Percentiles rank a stretch among this genome's conserved stretches.
phyloP scores from a whole-genome alignment of 2,113 vertebrate genomes.

The Archilochus colubris region DNA sequence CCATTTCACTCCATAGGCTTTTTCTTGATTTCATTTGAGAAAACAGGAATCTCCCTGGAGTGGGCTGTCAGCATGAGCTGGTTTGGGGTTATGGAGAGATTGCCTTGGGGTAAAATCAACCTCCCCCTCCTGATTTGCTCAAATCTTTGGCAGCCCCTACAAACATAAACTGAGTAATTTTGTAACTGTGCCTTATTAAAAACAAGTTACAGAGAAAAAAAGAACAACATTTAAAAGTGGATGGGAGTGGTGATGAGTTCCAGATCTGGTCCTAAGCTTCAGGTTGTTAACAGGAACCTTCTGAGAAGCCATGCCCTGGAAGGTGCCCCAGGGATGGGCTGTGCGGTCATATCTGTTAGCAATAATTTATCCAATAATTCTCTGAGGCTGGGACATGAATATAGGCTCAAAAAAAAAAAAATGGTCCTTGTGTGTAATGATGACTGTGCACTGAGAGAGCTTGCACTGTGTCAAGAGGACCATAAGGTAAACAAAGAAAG shows the following conservation, averaged over 20 bases:
- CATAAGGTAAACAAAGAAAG: conserved; percentile 14
- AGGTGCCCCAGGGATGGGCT: not conserved
- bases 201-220: conserved; percentile 27
- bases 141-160: conserved; percentile 20
- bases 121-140: conserved; percentile 17
- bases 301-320: fast-evolving
- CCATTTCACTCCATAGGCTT: not conserved
- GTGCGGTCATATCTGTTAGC: not conserved
- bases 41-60: conserved; percentile 6
- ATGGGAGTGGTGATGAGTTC: conserved; percentile 36
- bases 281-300: conserved; percentile 34
- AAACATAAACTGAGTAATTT: conserved; percentile 48
- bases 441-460: not conserved
- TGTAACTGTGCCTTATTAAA: conserved; percentile 63
- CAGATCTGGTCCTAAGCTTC: not conserved
- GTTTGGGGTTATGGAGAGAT: not conserved
- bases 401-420: conserved; percentile 4
- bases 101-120: conserved; percentile 39
- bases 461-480: not conserved
- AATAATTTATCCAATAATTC: conserved; percentile 31
- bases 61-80: not conserved
- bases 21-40: not conserved
- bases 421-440: conserved; percentile 2
- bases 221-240: not conserved
- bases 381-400: conserved; percentile 48